Percentiles rank a stretch among this genome's conserved stretches.
These are phyloP conservation scores for Gryllus longicercus DNA, from an alignment of 2,888 invertebrate genomes.

Conservation along the genomic window DNA sequence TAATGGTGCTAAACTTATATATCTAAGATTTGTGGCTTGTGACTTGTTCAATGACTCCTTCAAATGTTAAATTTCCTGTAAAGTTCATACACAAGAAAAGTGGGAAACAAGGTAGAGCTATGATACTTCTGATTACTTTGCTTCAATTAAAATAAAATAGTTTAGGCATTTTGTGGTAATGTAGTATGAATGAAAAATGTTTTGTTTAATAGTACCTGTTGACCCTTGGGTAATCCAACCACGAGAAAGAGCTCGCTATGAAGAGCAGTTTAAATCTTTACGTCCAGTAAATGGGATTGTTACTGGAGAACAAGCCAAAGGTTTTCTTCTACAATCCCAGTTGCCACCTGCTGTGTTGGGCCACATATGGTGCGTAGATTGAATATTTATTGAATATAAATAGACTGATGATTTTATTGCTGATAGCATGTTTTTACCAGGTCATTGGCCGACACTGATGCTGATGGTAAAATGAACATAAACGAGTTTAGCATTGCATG, in stretches of 20 bases:
- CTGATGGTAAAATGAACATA: slow-evolving; percentile 94
- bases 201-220: slow-evolving; percentile 35
- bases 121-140: too few relatives aligned
- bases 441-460: slow-evolving; percentile 89
- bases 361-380: slow-evolving; percentile 78
- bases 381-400: not conserved
- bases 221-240: slow-evolving; percentile 88
- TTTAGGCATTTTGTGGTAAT: not conserved
- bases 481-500: slow-evolving; percentile 98
- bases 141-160: too few relatives aligned
- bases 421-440: slow-evolving; percentile 48
- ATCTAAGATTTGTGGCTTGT: too few relatives aligned
- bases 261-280: slow-evolving; percentile 84
- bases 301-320: slow-evolving; percentile 89
- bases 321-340: slow-evolving; percentile 88
- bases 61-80: too few relatives aligned
- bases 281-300: slow-evolving; percentile 84
- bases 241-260: slow-evolving; percentile 82
- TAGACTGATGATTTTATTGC: slow-evolving; percentile 29
- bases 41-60: too few relatives aligned
- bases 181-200: not conserved
- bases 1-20: too few relatives aligned
- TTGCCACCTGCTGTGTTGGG: slow-evolving; percentile 85
- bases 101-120: too few relatives aligned
- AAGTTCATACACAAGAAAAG: too few relatives aligned